phyloP scores from a whole-genome alignment of 2,113 vertebrate genomes.

The Colius striatus region DNA sequence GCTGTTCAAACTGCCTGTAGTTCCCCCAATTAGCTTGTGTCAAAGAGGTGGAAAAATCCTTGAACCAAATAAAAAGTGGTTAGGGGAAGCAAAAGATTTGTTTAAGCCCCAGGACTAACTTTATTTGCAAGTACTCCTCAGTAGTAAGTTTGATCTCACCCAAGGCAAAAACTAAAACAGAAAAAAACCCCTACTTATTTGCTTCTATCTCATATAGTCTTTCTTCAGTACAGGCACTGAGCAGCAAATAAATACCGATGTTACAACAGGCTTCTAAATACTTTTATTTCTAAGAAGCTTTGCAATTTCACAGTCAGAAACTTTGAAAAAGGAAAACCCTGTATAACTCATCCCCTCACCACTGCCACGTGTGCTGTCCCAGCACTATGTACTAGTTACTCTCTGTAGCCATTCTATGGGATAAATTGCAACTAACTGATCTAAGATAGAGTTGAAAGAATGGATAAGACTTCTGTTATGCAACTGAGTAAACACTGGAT shows the following conservation, averaged over 20 bases:
- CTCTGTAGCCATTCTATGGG: not conserved
- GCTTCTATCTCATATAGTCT: not conserved
- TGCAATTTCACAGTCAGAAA: not conserved
- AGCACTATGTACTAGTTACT: not conserved
- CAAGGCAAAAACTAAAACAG: not conserved
- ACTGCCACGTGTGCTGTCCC: rapidly evolving
- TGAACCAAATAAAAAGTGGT: slow-evolving; percentile 51
- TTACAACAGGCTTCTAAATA: not conserved
- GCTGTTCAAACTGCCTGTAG: slow-evolving; percentile 68
- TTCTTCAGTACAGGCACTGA: not conserved
- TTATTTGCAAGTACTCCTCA: slow-evolving; percentile 31
- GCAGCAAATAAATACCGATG: not conserved
- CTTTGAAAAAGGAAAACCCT: not conserved
- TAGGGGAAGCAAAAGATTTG: slow-evolving; percentile 55
- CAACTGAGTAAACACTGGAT: not conserved
- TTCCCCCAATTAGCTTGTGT: slow-evolving; percentile 74
- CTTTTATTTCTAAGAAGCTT: slow-evolving; percentile 16
- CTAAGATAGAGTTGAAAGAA: not conserved
- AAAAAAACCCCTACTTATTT: not conserved
- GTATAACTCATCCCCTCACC: not conserved
- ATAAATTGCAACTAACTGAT: not conserved
- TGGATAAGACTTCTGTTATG: not conserved
- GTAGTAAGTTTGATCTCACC: slow-evolving; percentile 15
- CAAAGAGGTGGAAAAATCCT: slow-evolving; percentile 57
- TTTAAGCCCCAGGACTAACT: slow-evolving; percentile 60